A percentile compares a stretch with the other conserved stretches of the same genome.
Evolutionary conservation across 2,888 invertebrate genomes (phyloP).

Genomic region (Stenolophus ochropezus): DNA sequence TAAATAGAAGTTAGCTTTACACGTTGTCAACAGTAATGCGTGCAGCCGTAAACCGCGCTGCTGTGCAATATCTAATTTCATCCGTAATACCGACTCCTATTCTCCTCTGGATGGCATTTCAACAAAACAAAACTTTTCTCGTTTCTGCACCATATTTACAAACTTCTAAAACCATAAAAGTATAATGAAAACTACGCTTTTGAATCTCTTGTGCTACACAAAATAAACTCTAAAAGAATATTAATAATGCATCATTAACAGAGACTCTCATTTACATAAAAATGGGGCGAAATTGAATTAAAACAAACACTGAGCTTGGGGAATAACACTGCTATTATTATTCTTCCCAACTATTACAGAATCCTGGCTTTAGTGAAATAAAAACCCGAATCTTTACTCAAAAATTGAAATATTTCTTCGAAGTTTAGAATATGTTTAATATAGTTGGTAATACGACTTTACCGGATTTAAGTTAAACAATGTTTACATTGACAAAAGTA

Average conservation of each 20-base stretch:
- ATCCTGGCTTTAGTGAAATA: too few species aligned
- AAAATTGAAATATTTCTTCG: too few species aligned
- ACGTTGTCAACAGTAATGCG: constrained; percentile 39
- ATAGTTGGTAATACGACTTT: too few species aligned
- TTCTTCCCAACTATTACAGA: too few species aligned
- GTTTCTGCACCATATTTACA: constrained; percentile 33
- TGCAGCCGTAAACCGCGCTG: constrained; percentile 8
- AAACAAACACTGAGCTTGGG: not conserved
- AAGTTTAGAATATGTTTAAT: too few species aligned
- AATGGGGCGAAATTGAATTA: not conserved
- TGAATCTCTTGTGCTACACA: constrained; percentile 17
- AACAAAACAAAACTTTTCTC: constrained; percentile 39
- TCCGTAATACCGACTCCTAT: constrained; percentile 20
- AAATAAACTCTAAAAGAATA: not conserved
- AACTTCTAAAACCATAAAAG: constrained; percentile 48
- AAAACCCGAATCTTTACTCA: too few species aligned
- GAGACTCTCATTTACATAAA: not conserved
- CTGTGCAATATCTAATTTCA: constrained; percentile 43
- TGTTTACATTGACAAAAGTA: too few species aligned
- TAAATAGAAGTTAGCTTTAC: constrained; percentile 39
- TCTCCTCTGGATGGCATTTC: constrained; percentile 23
- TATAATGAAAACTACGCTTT: constrained; percentile 45
- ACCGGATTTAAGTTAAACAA: too few species aligned
- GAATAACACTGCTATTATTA: too few species aligned
- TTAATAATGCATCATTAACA: constrained; percentile 25